Evolutionary conservation across 2,797 vertebrate genomes (phyloP).

Genomic region (Parauchenoglanis ngamensis): DNA sequence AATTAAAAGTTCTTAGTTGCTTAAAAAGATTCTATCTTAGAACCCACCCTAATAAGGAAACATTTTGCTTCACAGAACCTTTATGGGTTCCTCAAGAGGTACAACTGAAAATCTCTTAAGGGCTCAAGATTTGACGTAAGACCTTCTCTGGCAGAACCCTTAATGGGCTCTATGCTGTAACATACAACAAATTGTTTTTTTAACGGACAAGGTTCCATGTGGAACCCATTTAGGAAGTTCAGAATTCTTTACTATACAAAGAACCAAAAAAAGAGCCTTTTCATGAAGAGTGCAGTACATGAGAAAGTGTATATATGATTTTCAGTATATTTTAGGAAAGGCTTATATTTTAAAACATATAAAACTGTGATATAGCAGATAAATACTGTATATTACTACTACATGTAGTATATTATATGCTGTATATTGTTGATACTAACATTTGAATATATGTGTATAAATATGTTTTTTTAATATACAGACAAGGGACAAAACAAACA

Average conservation of each 20-base stretch:
- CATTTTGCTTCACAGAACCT: background rate
- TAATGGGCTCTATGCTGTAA: background rate
- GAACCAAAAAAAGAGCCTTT: background rate
- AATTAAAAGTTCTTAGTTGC: background rate
- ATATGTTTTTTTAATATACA: background rate
- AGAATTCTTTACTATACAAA: background rate
- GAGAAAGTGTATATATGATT: background rate
- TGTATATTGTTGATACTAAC: background rate
- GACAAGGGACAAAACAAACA: background rate
- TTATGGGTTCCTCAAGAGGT: background rate
- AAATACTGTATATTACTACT: no score
- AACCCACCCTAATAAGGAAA: background rate
- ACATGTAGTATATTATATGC: no score
- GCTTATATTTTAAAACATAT: background rate
- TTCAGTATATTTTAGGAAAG: no score
- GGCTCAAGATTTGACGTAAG: background rate
- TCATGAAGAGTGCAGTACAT: background rate
- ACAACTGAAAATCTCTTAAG: background rate
- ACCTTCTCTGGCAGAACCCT: background rate
- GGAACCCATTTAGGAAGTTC: background rate
- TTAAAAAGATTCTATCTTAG: background rate
- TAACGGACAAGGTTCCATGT: background rate
- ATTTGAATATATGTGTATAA: background rate
- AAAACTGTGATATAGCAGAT: background rate
- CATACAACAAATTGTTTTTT: background rate